phyloP scores from a whole-genome alignment of 1,140 invertebrate species.

The Bombus vancouverensis region DNA sequence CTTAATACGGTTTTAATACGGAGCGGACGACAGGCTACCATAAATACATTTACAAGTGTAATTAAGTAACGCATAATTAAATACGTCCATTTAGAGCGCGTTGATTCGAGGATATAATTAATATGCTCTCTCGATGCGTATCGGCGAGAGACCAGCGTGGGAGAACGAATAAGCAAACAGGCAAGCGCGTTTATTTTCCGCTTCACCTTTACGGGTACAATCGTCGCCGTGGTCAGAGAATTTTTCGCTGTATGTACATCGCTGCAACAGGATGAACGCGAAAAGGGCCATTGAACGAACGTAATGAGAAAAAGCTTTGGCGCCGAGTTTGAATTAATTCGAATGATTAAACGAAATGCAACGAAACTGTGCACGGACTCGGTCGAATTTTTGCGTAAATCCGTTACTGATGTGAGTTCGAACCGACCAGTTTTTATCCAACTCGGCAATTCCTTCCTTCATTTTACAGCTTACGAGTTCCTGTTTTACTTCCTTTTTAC shows the following conservation, averaged over 20 bases:
- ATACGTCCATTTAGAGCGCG: slow-evolving; percentile 2
- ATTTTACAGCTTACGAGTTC: not conserved
- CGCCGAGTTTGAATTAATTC: not conserved
- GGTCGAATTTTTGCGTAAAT: too few relatives aligned
- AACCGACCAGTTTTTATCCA: not conserved
- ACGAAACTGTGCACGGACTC: not conserved
- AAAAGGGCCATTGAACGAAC: too few relatives aligned
- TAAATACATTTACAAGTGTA: slow-evolving; percentile 33
- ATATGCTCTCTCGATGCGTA: not conserved
- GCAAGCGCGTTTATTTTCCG: not conserved
- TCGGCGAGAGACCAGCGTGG: not conserved
- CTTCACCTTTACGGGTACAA: not conserved
- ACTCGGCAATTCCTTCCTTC: not conserved
- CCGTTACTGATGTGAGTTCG: not conserved
- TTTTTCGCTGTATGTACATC: not conserved
- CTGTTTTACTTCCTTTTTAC: not conserved
- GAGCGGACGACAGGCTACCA: too few relatives aligned
- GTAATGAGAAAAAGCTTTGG: not conserved
- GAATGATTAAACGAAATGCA: not conserved
- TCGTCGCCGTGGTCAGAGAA: too few relatives aligned
- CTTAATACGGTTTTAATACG: slow-evolving; percentile 6
- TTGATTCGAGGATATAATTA: slow-evolving; percentile 24
- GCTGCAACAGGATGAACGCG: too few relatives aligned
- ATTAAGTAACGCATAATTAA: slow-evolving; percentile 24
- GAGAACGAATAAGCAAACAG: not conserved